Evolutionary conservation across 2,113 vertebrate genomes (phyloP), one percentile per base, ranked within the genome.

Genomic region (Nycticebus coucang): DNA sequence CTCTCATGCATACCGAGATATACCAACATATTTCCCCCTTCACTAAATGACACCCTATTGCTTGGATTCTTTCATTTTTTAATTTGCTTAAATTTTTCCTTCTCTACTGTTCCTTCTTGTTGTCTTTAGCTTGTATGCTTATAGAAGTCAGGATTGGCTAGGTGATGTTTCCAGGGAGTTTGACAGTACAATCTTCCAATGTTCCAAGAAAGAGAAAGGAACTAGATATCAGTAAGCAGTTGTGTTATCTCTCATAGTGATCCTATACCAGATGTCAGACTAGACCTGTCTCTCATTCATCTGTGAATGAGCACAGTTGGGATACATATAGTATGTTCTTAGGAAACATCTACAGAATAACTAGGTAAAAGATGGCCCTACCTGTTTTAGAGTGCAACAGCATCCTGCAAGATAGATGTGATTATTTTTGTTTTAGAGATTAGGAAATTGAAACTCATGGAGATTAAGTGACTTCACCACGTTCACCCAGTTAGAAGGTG

Each of bases 361-460:
- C 59, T 37, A 68, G 33, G 62, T 69, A 50, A 84, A 69, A 80
- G 33, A 75, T 62, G 19, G 7, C 26, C 26, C 7, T 68, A 33
- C 17, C 64, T 41, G 62, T 87, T 64, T 90, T 59, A 82, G 33
- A 35, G 1, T 35, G 12, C 12, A 87, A 93, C 24, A 78, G 17
- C 13, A 93, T 84, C 15, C 0, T 66, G 28, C 2, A 74, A 92
- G 33, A 22, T 2, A 53, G 17, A 59, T 60, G 4, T 66, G n/a
- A 53, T 87, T 94, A n/a, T 80, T 87, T 94, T 80, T 6, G 82
- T 8, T 41, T 89, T 72, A 21, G 5, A 85, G 41, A 82, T 15
- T 28, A 92, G 28, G 12, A 90, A 55, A 74, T 55, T 83, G 45
- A 78, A 59, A 86, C 10, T 79, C 57, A 59, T 30, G 24, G 24